Conservation (phyloP, 2,113 vertebrate species). For the Tenrec ecaudatus region DNA sequence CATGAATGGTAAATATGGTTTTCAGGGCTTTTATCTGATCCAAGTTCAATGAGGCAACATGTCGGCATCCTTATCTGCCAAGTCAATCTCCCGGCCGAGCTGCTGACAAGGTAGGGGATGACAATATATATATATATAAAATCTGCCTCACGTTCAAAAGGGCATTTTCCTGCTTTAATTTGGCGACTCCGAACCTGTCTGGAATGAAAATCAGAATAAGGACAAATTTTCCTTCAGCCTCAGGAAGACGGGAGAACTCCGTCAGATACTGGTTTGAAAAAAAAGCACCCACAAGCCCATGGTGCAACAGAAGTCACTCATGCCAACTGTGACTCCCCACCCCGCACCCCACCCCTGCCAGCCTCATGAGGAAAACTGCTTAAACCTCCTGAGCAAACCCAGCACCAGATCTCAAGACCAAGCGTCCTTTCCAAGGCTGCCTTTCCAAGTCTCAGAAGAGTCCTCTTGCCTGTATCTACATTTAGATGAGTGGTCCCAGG, state of each 20-base stretch:
- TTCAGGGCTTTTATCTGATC: conserved; percentile 51
- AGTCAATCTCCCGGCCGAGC: conserved; percentile 6
- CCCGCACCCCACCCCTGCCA: no score
- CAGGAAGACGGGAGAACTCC: conserved; percentile 47
- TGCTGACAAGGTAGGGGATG: not conserved
- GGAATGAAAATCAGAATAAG: conserved; percentile 44
- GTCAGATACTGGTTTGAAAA: conserved; percentile 54
- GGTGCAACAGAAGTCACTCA: not conserved
- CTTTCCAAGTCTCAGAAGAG: conserved; percentile 51
- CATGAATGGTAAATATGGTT: conserved; percentile 22
- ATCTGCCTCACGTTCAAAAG: conserved; percentile 59
- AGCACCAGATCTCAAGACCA: conserved; percentile 20
- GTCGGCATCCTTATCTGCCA: conserved; percentile 49
- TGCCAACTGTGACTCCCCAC: not conserved
- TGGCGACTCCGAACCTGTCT: not conserved
- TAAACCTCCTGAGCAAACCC: conserved; percentile 41
- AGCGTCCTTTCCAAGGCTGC: not conserved
- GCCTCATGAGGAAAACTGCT: not conserved
- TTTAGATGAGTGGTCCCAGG: no score
- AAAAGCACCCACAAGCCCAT: not conserved
- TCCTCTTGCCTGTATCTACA: not conserved
- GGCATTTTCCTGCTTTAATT: conserved; percentile 40
- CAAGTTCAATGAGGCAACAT: conserved; percentile 60
- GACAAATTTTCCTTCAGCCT: not conserved
- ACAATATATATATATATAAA: conserved; percentile 3